phyloP scores from a whole-genome alignment of 2,888 invertebrate genomes.

The Callimorpha dominula region DNA sequence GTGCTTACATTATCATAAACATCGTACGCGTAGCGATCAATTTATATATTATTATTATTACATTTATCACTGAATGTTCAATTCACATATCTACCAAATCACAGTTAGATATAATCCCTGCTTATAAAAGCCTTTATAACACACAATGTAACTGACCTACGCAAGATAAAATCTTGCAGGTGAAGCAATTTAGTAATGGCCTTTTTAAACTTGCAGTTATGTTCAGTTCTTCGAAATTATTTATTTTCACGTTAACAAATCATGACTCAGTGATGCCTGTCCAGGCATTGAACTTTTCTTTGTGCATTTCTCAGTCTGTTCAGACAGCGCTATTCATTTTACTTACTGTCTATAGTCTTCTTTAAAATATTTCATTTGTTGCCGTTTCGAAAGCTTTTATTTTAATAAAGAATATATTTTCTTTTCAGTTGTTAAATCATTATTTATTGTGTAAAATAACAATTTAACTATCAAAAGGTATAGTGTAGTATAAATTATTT shows the following conservation, averaged over 20 bases:
- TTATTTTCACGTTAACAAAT: constrained; percentile 40
- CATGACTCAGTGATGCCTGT: constrained; percentile 48
- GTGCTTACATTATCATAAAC: not conserved
- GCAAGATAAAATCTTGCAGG: constrained; percentile 49
- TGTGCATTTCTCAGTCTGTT: constrained; percentile 2
- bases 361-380: not conserved
- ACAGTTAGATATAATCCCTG: not conserved
- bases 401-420: not conserved
- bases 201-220: constrained; percentile 42
- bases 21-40: not conserved
- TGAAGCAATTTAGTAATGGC: constrained; percentile 35
- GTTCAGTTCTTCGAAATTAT: constrained; percentile 49
- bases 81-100: not conserved
- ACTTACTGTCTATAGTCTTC: not conserved
- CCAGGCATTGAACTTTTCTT: constrained; percentile 37
- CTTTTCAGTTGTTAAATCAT: not conserved
- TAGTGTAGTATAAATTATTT: constrained; percentile 65
- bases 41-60: not conserved
- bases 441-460: not conserved
- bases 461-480: constrained; percentile 42
- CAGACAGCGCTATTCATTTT: constrained; percentile 6
- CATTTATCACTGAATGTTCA: not conserved
- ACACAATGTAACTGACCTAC: constrained; percentile 53
- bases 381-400: not conserved
- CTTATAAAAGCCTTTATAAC: constrained; percentile 19